Evolutionary conservation across 2,113 vertebrate species (phyloP).

Genomic region (Orcinus orca): DNA sequence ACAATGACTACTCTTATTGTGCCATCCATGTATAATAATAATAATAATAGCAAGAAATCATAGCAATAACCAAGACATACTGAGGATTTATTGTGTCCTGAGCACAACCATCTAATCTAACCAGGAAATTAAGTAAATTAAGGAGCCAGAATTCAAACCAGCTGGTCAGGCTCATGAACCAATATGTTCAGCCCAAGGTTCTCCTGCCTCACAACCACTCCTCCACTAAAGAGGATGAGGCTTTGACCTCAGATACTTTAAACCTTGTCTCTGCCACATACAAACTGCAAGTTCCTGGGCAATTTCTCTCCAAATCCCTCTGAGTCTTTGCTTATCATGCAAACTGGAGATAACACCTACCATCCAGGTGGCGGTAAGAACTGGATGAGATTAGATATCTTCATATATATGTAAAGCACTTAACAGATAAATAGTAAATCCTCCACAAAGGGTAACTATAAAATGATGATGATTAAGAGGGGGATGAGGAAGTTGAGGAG

Average conservation of each 20-base stretch:
- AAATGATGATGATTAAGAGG: no score
- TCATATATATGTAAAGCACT: background rate
- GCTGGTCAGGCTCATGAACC: background rate
- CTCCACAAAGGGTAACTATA: background rate
- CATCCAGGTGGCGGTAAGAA: background rate
- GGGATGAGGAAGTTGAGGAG: background rate
- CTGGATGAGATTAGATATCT: background rate
- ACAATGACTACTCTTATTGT: background rate
- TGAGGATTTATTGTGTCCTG: background rate
- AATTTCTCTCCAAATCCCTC: background rate
- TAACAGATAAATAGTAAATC: background rate
- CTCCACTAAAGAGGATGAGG: background rate
- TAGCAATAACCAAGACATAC: background rate
- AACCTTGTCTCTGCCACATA: background rate
- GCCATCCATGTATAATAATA: background rate
- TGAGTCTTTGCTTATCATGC: background rate
- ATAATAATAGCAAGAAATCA: background rate
- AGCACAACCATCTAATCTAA: background rate
- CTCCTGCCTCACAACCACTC: no score
- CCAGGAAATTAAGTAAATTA: background rate
- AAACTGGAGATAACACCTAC: background rate
- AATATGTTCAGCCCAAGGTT: background rate
- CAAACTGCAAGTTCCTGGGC: background rate
- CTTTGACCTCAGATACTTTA: background rate
- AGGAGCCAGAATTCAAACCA: background rate